phyloP scores from a whole-genome alignment of 2,888 invertebrate species.

The Epinotia bilunana region DNA sequence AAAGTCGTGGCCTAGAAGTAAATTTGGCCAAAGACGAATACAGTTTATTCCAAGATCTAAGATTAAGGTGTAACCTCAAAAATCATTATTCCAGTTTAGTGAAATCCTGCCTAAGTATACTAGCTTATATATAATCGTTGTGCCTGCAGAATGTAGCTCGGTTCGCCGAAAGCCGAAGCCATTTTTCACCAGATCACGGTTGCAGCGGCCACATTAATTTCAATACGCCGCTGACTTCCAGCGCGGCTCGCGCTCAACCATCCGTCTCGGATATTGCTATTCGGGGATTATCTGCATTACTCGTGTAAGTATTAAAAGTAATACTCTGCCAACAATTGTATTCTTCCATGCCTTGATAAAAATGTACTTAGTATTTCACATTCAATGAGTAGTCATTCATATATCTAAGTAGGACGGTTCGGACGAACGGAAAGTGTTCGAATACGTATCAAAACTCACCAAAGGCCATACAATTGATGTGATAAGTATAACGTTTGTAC shows the following conservation, averaged over 20 bases:
- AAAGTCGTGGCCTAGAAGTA: too few relatives aligned
- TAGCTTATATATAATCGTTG: neutral
- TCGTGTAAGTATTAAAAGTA: too few relatives aligned
- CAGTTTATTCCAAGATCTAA: neutral
- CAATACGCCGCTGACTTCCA: constrained; percentile 46
- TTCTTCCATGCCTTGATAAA: too few relatives aligned
- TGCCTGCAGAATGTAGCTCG: constrained; percentile 28
- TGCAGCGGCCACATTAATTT: constrained; percentile 51
- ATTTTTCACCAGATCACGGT: constrained; percentile 54
- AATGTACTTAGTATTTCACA: too few relatives aligned
- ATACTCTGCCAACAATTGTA: too few relatives aligned
- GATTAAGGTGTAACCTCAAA: neutral
- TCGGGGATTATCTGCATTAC: constrained; percentile 22
- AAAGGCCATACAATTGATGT: too few relatives aligned
- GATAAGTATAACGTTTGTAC: too few relatives aligned
- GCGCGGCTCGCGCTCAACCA: constrained; percentile 8
- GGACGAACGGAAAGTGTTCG: too few relatives aligned
- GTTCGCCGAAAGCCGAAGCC: constrained; percentile 45
- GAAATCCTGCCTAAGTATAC: neutral
- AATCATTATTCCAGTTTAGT: neutral
- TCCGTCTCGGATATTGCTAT: constrained; percentile 13
- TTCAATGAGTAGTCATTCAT: too few relatives aligned
- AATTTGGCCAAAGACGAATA: too few relatives aligned
- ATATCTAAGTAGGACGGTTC: too few relatives aligned
- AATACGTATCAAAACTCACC: too few relatives aligned